Percentiles rank a stretch among this genome's conserved stretches.
phyloP scores from a whole-genome alignment of 1,140 invertebrate species.

The Copidosoma floridanum region DNA sequence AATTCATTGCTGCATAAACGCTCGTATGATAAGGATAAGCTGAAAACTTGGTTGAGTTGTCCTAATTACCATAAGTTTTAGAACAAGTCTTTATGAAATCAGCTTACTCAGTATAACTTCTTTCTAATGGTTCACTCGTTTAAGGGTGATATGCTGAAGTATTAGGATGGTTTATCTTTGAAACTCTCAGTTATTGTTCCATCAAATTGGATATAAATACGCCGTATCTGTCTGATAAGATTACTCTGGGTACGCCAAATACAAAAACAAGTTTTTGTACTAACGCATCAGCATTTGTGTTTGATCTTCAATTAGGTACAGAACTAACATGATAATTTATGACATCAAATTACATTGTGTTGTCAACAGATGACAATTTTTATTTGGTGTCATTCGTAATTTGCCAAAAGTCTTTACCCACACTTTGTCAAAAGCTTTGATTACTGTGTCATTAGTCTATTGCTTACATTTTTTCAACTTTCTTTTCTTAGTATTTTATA shows the following conservation, averaged over 20 bases:
- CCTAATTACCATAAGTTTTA: background rate
- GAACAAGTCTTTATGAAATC: background rate
- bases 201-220: background rate
- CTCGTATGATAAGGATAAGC: background rate
- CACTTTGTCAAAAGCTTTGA: too few species aligned
- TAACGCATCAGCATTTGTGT: background rate
- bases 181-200: background rate
- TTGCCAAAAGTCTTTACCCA: too few species aligned
- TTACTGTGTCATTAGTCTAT: too few species aligned
- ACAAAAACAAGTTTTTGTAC: background rate
- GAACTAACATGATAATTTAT: too few species aligned
- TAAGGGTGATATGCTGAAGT: background rate
- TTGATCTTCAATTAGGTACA: background rate
- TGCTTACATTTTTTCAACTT: too few species aligned
- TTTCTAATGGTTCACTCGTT: background rate
- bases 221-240: background rate
- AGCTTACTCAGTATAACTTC: background rate
- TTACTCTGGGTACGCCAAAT: background rate
- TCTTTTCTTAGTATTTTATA: too few species aligned
- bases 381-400: too few species aligned
- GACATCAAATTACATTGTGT: too few species aligned
- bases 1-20: background rate
- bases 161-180: background rate
- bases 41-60: background rate
- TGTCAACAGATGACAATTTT: too few species aligned